Conservation (phyloP, 2,113 vertebrate genomes). For the Cyprinodon brontotheroides region DNA sequence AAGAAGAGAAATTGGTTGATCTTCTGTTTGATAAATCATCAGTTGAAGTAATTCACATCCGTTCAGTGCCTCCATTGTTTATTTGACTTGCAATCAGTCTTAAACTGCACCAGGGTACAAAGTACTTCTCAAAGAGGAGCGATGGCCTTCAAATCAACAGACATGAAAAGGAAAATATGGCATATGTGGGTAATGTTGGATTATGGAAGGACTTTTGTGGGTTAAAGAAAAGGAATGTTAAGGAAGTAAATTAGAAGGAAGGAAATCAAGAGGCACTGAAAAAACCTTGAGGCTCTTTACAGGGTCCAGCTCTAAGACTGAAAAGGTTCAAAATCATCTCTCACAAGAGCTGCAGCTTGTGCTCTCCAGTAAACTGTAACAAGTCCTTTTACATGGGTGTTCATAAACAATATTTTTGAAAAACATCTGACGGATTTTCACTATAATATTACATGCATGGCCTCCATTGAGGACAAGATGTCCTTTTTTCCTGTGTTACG, state of each 20-base stretch:
- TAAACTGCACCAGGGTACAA: constrained; percentile 31
- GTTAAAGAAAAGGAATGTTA: constrained; percentile 11
- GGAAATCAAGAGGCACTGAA: constrained; percentile 26
- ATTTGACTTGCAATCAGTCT: constrained; percentile 40
- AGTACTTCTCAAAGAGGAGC: constrained; percentile 9
- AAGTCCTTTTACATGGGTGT: constrained; percentile 21
- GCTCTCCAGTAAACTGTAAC: constrained; percentile 15
- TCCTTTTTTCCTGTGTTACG: not conserved
- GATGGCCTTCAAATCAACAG: constrained; percentile 1
- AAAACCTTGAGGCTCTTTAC: constrained; percentile 8
- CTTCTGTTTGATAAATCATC: constrained; percentile 52
- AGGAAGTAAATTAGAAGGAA: constrained; percentile 5
- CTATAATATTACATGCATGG: constrained; percentile 4
- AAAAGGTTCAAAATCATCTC: constrained; percentile 24
- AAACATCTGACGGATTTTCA: constrained; percentile 9
- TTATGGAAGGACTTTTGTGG: not conserved
- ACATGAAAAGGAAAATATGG: constrained; percentile 10
- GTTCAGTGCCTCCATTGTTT: constrained; percentile 47
- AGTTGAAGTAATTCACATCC: constrained; percentile 47
- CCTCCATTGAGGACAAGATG: constrained; percentile 2
- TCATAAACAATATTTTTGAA: constrained; percentile 27
- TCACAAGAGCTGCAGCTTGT: constrained; percentile 8
- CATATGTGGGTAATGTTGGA: constrained; percentile 21
- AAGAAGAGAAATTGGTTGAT: constrained; percentile 55
- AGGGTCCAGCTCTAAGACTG: constrained; percentile 22